phyloP scores from a whole-genome alignment of 2,888 invertebrate species.

The Pyrocoelia pectoralis region DNA sequence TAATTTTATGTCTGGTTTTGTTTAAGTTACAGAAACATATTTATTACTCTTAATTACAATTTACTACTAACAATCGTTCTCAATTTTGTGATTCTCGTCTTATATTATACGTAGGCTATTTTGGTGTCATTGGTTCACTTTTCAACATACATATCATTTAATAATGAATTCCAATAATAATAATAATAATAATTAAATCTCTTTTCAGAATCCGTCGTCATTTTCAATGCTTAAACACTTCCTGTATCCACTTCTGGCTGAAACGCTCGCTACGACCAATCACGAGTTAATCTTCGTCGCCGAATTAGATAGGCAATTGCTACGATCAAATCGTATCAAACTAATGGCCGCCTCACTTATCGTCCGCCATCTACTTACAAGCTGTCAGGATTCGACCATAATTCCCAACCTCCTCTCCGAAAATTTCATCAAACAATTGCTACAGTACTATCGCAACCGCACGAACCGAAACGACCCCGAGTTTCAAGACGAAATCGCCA shows the following conservation, averaged over 20 bases:
- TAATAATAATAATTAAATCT: too few relatives aligned
- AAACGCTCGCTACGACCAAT: slow-evolving; percentile 63
- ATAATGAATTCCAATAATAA: too few relatives aligned
- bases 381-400: slow-evolving; percentile 59
- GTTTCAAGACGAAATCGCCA: slow-evolving; percentile 66
- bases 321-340: slow-evolving; percentile 66
- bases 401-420: slow-evolving; percentile 69
- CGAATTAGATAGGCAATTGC: slow-evolving; percentile 60
- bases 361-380: slow-evolving; percentile 64
- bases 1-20: too few relatives aligned
- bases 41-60: too few relatives aligned
- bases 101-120: too few relatives aligned
- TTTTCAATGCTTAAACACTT: slow-evolving; percentile 69
- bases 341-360: slow-evolving; percentile 69
- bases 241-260: slow-evolving; percentile 68
- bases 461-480: slow-evolving; percentile 67
- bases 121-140: not conserved
- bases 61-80: too few relatives aligned
- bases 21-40: too few relatives aligned
- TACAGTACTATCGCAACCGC: slow-evolving; percentile 69
- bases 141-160: too few relatives aligned
- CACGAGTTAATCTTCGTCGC: slow-evolving; percentile 66
- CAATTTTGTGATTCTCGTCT: too few relatives aligned
- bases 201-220: slow-evolving; percentile 67
- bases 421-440: slow-evolving; percentile 71